Evolutionary conservation across 2,797 vertebrate genomes (phyloP).

Genomic region (Morus bassanus): DNA sequence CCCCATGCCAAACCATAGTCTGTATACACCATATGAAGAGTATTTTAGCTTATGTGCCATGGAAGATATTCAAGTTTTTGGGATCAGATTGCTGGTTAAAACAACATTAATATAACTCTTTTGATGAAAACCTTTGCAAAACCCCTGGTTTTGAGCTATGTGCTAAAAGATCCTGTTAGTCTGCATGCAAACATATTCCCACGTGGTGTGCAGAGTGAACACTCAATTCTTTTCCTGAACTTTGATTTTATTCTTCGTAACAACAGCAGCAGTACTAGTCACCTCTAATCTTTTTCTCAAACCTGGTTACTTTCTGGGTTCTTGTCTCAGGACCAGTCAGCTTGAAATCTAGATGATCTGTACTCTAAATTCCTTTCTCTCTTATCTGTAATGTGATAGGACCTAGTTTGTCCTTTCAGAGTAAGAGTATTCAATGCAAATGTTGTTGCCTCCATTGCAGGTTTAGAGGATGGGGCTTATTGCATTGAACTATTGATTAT

Average conservation of each 20-base stretch:
- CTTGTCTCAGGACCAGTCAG: neutral
- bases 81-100: neutral
- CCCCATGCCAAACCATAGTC: neutral
- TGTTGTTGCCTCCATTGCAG: neutral
- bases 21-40: fast-evolving
- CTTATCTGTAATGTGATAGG: neutral
- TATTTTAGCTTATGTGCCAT: neutral
- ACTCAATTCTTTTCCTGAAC: neutral
- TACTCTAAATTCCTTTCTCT: neutral
- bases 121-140: neutral
- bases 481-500: neutral
- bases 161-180: neutral
- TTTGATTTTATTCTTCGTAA: neutral
- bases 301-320: neutral
- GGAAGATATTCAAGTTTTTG: neutral
- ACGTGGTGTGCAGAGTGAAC: neutral
- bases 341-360: neutral
- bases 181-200: neutral
- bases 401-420: neutral
- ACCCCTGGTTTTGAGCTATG: neutral
- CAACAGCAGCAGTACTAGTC: neutral
- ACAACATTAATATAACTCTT: neutral
- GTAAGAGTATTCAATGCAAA: neutral
- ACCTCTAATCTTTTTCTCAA: neutral
- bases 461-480: neutral